Evolutionary conservation across 2,888 invertebrate species (phyloP), one percentile per base, ranked within the genome.

Genomic region (Caenorhabditis panamensis): DNA sequence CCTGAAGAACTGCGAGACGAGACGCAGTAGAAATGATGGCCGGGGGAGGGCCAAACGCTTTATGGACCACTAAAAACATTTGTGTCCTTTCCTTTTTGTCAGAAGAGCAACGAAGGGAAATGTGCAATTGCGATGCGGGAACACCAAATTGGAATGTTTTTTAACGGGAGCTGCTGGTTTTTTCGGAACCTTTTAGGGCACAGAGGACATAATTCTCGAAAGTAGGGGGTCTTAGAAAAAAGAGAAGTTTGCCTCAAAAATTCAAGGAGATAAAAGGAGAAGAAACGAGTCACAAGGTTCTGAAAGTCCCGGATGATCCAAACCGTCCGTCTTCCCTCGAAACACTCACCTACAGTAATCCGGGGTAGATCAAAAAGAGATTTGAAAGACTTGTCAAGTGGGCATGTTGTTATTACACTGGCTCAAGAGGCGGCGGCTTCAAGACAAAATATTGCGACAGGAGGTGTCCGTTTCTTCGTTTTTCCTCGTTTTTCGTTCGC

Each of bases 61-160:
- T 59, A 69, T 69, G 69, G 69, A 69, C 61, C 69, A 69, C 69
- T 69, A 69, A 69, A 66, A 69, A 69, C 69, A 69, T 61, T 69
- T 69, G 69, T 69, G 69, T 61, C 69, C 61, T 61, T 69, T 49
- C 47, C 47, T 41, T 53, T 51, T 37, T 59, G 41, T 41, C 16
- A 51, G 31, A 9, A 31, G 36, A 31, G 51, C 4, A 5, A 26
- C 62, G 22, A 51, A 22, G 41, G 28, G 53, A 31, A 37, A n/a
- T 64, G 31, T 31, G 31, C 31, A 31, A 31, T 31, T 31, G 31
- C 31, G 4, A 4, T 4, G 9, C 31, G 31, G n/a, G 31, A 36
- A 56, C 28, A n/a, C 9, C 41, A 9, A 41, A 41, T 41, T 41
- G 41, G 41, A 13, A 6, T 6, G 5, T 31, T 4, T 6, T 6